These are phyloP conservation scores for Prunella himalayana DNA, from an alignment of 2,113 vertebrate species.

Conservation along the genomic window DNA sequence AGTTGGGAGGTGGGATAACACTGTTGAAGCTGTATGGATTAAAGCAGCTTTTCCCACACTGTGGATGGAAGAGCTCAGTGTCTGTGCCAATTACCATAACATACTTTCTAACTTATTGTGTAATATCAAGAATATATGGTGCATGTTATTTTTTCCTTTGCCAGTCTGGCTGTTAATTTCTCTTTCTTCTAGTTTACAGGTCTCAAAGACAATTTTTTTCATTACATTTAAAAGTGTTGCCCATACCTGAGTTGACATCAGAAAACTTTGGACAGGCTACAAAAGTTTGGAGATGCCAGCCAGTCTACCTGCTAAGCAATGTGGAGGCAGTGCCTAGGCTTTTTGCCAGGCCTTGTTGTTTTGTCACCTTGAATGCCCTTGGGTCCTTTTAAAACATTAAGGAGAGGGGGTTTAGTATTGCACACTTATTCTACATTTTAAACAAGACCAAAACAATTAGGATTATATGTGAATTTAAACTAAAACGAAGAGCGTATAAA, in stretches of 20 bases:
- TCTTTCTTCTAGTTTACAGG: background rate
- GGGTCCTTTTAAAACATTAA: background rate
- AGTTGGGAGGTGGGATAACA: background rate
- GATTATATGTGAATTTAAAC: background rate
- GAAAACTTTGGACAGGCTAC: background rate
- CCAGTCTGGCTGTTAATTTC: background rate
- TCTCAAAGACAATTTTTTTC: background rate
- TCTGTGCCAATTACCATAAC: background rate
- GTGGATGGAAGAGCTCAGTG: background rate
- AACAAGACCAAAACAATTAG: background rate
- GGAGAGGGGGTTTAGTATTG: background rate
- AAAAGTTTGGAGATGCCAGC: background rate
- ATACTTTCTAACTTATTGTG: background rate
- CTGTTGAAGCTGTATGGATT: background rate
- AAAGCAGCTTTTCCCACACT: constrained; percentile 26
- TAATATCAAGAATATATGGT: background rate
- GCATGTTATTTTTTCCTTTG: background rate
- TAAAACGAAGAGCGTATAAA: background rate
- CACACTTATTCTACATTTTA: background rate
- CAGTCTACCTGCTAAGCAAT: background rate
- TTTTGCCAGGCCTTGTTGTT: background rate
- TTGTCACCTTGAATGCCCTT: background rate
- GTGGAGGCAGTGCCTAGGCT: background rate
- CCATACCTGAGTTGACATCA: background rate
- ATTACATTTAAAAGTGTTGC: background rate